Percentiles rank a stretch among this genome's conserved stretches.
Conservation (phyloP, 92 coral and sea anemone species). For the Nematostella vectensis region DNA sequence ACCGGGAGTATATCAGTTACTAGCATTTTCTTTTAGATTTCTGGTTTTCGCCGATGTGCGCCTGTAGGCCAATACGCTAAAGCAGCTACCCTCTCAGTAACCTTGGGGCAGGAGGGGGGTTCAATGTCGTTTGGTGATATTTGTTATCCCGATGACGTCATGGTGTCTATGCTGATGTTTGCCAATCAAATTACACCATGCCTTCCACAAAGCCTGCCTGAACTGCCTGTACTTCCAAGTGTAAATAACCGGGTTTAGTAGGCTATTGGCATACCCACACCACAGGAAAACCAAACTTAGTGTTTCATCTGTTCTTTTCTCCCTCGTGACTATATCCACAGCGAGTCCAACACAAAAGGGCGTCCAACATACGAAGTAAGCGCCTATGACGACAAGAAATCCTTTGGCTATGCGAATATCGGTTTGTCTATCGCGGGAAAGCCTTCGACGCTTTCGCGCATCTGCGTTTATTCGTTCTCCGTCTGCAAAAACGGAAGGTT, state of each 20-base stretch:
- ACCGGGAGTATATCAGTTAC: no score
- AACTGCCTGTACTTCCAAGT: constrained; percentile 59
- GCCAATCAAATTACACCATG: no score
- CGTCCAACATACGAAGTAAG: constrained; percentile 49
- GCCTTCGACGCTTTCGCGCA: not conserved
- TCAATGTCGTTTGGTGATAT: no score
- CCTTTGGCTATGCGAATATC: constrained; percentile 46
- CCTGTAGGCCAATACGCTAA: no score
- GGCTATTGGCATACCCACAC: constrained; percentile 42
- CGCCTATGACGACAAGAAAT: constrained; percentile 32
- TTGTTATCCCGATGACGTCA: no score
- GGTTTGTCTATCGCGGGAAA: not conserved
- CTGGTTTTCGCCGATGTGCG: no score
- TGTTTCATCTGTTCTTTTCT: constrained; percentile 14
- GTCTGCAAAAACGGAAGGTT: no score
- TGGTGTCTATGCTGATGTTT: no score
- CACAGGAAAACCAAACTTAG: constrained; percentile 34
- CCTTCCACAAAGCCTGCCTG: constrained; percentile 26
- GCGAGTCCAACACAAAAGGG: constrained; percentile 38
- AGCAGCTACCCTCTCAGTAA: no score
- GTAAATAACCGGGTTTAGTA: constrained; percentile 42
- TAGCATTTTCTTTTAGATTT: no score
- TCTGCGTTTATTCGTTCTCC: not conserved
- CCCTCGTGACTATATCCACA: constrained; percentile 13
- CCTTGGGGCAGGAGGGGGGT: no score